phyloP scores from a whole-genome alignment of 2,888 invertebrate genomes.

The Ectropis crepuscularia region DNA sequence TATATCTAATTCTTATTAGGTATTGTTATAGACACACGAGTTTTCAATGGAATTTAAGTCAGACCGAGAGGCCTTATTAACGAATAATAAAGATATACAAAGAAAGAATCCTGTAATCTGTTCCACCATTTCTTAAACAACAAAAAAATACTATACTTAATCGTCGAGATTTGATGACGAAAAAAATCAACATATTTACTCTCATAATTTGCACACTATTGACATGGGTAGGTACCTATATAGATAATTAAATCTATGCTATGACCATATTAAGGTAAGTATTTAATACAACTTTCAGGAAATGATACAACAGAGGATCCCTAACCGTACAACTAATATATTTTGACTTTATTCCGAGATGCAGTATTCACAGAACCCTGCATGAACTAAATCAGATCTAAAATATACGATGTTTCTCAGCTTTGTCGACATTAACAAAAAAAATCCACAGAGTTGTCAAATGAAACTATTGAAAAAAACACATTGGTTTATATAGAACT shows the following conservation, averaged over 20 bases:
- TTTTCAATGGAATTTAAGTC: conserved; percentile 26
- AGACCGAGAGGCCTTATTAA: conserved; percentile 12
- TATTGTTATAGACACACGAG: conserved; percentile 36
- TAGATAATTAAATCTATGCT: neutral
- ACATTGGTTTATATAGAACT: no score
- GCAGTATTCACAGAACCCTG: conserved; percentile 26
- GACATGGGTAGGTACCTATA: no score
- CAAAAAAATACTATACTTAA: neutral
- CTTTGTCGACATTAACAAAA: conserved; percentile 3
- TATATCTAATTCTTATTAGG: conserved; percentile 31
- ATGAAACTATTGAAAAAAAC: no score
- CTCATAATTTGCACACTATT: no score
- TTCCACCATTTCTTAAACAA: neutral
- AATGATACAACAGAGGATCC: neutral
- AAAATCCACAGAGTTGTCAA: no score
- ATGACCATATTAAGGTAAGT: neutral
- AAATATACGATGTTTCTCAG: conserved; percentile 20
- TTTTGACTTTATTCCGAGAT: conserved; percentile 19
- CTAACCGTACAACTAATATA: neutral
- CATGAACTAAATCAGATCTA: conserved; percentile 38
- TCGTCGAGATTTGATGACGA: no score
- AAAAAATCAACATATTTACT: no score
- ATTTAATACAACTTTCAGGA: neutral
- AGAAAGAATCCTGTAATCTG: neutral
- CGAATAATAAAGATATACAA: neutral